These are phyloP conservation scores for Drosophila kohkoa DNA, from an alignment of 1,140 invertebrate species.

Conservation along the genomic window DNA sequence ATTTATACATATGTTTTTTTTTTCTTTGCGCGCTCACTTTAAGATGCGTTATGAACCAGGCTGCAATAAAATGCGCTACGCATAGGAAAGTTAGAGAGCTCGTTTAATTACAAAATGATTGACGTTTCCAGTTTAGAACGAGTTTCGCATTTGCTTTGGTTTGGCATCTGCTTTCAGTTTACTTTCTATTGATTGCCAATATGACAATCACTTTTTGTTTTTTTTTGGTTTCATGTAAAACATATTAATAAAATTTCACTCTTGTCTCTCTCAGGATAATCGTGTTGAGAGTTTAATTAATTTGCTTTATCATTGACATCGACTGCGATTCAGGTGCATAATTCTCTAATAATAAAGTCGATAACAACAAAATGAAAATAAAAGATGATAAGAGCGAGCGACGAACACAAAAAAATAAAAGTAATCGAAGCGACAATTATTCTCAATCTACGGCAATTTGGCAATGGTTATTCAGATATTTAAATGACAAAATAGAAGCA, in stretches of 20 bases:
- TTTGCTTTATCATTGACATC: slow-evolving; percentile 19
- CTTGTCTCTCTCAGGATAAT: not conserved
- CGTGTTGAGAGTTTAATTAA: slow-evolving; percentile 12
- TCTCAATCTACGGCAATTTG: slow-evolving; percentile 77
- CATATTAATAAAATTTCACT: not conserved
- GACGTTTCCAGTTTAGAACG: slow-evolving; percentile 11
- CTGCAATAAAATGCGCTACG: not conserved
- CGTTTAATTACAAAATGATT: slow-evolving; percentile 9
- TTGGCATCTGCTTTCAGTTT: slow-evolving; percentile 3
- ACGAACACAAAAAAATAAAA: not conserved
- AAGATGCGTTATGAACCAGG: slow-evolving; percentile 8
- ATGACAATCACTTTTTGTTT: slow-evolving; percentile 3
- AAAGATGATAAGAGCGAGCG: slow-evolving; percentile 3
- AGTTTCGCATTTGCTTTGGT: not conserved
- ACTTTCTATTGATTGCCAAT: slow-evolving; percentile 9
- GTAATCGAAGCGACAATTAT: slow-evolving; percentile 53
- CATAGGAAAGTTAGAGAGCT: slow-evolving; percentile 1
- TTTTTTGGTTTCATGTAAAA: not conserved
- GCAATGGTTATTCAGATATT: slow-evolving; percentile 57
- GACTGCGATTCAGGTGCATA: slow-evolving; percentile 21
- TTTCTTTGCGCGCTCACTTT: not conserved
- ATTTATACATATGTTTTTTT: too few relatives aligned
- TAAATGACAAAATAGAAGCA: slow-evolving; percentile 37
- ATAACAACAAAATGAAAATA: slow-evolving; percentile 21
- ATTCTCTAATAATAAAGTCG: slow-evolving; percentile 33